Base-by-base conservation (phyloP, 2,113 vertebrate species). In the Spea bombifrons region DNA sequence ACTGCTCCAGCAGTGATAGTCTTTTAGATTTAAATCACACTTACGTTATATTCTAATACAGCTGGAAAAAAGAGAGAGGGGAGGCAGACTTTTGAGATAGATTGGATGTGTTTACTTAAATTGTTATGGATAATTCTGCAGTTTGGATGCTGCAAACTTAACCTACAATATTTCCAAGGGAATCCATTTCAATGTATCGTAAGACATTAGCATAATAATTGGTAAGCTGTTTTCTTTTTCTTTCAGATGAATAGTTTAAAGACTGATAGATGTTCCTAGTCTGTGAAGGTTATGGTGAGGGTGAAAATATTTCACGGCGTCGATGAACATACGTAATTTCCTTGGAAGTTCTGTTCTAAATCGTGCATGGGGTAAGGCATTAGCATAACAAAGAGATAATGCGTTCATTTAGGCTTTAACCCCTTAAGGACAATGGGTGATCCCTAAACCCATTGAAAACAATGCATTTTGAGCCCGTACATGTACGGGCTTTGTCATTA, bases 141-240 rank as follows among this genome's bases (percentile, higher is more conserved):
- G 48, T 79, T 79, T 82, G 48, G 16, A 50, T 70, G 64, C 59
- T 30, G 30, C 45, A 78, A 78, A 78, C 59, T 55, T n/a, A 90
- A 89, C 91, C 89, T 86, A 85, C 88, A 87, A 86, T 88, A 90
- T 90, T 91, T 90, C 61, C 88, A 86, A 88, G 87, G 83, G 88
- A 89, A 90, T 89, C 87, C 86, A 90, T 90, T 88, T 89, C 90
- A 92, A 91, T 89, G 87, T 90, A 90, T 90, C 91, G 88, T 89
- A 87, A 89, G 85, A 64, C 88, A 93, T 94, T 94, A 92, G 90
- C 92, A 93, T 93, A 92, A 94, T 92, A 93, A 94, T 93, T 92
- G 91, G 90, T 90, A 89, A 91, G 91, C 89, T 90, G 66, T 71
- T 78, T 78, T 48, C 48, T 78, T 78, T 71, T 78, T 78, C 90